Percentiles rank a stretch among this genome's conserved stretches.
phyloP scores from a whole-genome alignment of 1,140 invertebrate species.

The Aphis craccivora region DNA sequence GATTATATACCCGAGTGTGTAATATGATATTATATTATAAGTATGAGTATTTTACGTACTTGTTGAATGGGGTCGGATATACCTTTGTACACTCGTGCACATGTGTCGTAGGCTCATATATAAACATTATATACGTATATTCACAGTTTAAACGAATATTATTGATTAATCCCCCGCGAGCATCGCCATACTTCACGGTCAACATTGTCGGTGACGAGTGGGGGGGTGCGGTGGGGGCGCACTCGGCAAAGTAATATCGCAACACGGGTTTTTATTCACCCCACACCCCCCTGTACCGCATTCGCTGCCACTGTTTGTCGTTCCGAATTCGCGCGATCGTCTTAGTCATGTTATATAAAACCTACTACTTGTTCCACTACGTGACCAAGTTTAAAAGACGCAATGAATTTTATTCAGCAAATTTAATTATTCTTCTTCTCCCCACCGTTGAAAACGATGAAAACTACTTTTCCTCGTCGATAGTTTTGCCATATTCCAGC shows the following conservation, averaged over 20 bases:
- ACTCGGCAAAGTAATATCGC: conserved; percentile 4
- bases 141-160: conserved; percentile 16
- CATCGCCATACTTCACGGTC: background rate
- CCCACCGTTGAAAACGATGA: background rate
- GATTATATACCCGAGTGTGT: background rate
- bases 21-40: background rate
- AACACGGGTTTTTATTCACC: conserved; percentile 28
- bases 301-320: background rate
- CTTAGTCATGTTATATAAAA: background rate
- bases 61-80: background rate
- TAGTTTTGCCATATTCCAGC: background rate
- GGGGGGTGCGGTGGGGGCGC: background rate
- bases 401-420: conserved; percentile 6
- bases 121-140: background rate
- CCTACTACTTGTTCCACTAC: background rate
- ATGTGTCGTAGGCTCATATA: background rate
- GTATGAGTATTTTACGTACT: conserved; percentile 7
- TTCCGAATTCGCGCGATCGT: background rate
- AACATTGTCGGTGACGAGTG: background rate
- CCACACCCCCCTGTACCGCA: background rate
- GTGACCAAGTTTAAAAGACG: conserved; percentile 18
- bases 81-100: background rate
- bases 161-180: conserved; percentile 27
- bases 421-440: background rate
- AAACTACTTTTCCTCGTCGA: background rate